phyloP scores from a whole-genome alignment of 2,113 vertebrate species.

The Empidonax alnorum region DNA sequence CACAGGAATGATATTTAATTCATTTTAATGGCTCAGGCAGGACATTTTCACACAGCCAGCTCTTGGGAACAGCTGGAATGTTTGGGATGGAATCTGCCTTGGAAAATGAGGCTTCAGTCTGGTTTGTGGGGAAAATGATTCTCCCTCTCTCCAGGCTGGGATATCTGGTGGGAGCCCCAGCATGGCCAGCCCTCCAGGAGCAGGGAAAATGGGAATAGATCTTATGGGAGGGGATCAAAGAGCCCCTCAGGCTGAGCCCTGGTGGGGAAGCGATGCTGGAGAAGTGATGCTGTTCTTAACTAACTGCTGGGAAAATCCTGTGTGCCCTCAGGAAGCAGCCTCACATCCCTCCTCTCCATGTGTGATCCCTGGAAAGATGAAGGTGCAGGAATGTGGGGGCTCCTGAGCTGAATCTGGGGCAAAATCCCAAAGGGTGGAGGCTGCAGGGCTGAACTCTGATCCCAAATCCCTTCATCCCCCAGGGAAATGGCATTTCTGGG shows the following conservation, averaged over 20 bases:
- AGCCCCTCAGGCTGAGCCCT: neutral
- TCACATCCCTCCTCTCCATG: neutral
- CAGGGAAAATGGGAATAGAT: neutral
- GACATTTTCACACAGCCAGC: neutral
- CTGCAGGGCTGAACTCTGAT: neutral
- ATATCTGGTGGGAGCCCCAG: neutral
- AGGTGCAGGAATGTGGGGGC: neutral
- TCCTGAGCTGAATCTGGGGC: neutral
- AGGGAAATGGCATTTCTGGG: neutral
- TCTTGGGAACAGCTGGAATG: neutral
- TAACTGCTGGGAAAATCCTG: neutral
- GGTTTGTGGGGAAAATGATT: fast-evolving
- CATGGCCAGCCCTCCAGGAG: neutral
- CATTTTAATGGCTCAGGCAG: neutral
- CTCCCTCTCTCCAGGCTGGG: neutral
- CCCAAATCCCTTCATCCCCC: neutral
- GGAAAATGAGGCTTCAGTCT: neutral
- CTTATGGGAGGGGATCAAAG: neutral
- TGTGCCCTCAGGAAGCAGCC: neutral
- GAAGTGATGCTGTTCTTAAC: neutral
- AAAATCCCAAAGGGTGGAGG: neutral
- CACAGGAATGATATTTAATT: neutral
- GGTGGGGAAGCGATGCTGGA: neutral
- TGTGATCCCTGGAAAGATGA: neutral
- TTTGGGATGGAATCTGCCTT: neutral